Percentiles rank a stretch among this genome's conserved stretches.
These are phyloP conservation scores for Megaceryle torquata DNA, from an alignment of 2,113 vertebrate genomes.

Conservation along the genomic window DNA sequence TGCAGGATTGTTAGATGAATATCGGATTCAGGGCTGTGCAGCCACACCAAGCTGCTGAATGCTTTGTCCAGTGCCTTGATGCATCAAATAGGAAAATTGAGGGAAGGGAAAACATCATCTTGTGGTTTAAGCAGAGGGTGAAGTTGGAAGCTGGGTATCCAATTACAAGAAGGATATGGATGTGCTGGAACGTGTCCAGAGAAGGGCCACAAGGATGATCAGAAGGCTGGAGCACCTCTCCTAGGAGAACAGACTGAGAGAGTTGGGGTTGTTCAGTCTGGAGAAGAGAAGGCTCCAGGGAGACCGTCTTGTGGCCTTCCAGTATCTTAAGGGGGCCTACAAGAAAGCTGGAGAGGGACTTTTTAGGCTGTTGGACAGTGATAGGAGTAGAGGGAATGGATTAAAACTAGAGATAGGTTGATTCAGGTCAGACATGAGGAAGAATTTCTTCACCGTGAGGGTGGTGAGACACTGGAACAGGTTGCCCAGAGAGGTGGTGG, in stretches of 20 bases:
- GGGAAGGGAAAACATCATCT: neutral
- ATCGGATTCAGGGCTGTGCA: rapidly evolving
- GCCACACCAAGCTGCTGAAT: neutral
- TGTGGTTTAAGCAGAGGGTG: neutral
- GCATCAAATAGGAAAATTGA: neutral
- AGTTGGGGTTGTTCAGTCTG: neutral
- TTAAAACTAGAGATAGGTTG: too few relatives aligned
- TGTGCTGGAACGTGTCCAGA: neutral
- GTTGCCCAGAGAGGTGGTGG: too few relatives aligned
- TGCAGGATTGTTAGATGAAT: neutral
- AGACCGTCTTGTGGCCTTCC: neutral
- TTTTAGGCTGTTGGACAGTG: neutral
- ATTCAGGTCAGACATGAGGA: too few relatives aligned
- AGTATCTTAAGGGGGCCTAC: neutral
- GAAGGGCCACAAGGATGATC: neutral
- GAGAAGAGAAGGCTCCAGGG: neutral
- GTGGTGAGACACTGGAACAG: too few relatives aligned
- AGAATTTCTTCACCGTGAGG: too few relatives aligned
- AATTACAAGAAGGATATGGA: too few relatives aligned
- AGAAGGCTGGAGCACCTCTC: neutral
- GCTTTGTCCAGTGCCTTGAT: neutral
- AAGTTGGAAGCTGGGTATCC: neutral
- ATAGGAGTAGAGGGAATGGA: neutral
- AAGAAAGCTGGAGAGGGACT: neutral
- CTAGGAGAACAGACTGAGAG: neutral